Conservation (phyloP, 1,140 invertebrate genomes). For the Homarus americanus region DNA sequence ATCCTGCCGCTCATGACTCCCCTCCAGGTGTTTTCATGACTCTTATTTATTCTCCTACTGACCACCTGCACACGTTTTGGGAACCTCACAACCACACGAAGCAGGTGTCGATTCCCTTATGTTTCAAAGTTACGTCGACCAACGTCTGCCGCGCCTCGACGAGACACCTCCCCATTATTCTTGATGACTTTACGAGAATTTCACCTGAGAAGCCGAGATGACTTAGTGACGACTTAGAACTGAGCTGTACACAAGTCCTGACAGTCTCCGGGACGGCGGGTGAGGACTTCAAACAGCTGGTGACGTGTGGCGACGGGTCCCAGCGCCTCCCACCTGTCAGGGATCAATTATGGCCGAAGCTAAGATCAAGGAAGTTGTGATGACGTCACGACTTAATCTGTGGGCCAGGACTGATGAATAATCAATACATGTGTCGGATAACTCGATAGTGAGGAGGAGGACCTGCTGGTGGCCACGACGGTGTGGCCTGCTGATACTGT, state of each 20-base stretch:
- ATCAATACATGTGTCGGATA: slow-evolving; percentile 22
- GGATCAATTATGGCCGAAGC: slow-evolving; percentile 31
- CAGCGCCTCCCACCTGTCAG: slow-evolving; percentile 21
- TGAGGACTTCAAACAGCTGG: slow-evolving; percentile 10
- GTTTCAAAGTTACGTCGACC: no score
- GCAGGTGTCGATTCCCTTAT: no score
- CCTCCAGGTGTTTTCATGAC: no score
- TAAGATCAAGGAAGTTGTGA: slow-evolving; percentile 31
- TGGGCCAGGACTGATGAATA: slow-evolving; percentile 26
- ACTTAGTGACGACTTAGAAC: no score
- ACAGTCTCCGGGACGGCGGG: neutral
- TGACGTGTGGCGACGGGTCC: neutral
- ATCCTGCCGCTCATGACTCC: no score
- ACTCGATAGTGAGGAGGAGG: neutral
- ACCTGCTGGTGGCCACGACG: neutral
- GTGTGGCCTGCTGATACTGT: neutral
- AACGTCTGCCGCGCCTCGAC: no score
- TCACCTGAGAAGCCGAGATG: no score
- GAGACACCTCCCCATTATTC: no score
- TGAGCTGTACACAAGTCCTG: neutral
- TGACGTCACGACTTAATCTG: slow-evolving; percentile 43
- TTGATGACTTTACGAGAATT: no score
- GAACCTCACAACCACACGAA: no score
- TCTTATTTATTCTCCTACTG: no score
- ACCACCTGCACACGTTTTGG: no score